A percentile compares a stretch with the other conserved stretches of the same genome.
These are phyloP conservation scores for Rousettus leschenaultii DNA, from an alignment of 2,113 vertebrate species.

Conservation along the genomic window DNA sequence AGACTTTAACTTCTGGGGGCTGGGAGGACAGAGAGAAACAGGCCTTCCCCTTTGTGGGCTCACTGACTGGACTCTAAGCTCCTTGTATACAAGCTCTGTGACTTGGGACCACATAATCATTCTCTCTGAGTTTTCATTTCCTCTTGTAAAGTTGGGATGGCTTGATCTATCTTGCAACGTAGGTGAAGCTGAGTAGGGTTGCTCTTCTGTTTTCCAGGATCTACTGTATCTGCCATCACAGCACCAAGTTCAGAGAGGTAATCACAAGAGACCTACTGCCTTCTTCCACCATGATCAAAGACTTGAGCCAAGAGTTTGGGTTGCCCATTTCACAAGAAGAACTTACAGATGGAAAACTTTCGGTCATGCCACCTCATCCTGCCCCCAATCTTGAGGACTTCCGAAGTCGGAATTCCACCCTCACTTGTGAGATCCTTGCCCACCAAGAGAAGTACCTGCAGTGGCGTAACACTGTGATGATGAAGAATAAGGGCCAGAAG, in stretches of 20 bases:
- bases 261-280: conserved; percentile 84
- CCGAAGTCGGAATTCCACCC: fast-evolving
- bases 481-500: not conserved
- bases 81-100: fast-evolving
- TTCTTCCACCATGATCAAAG: conserved; percentile 84
- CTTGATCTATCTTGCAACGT: fast-evolving
- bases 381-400: fast-evolving
- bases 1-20: not conserved
- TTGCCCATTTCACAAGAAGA: conserved; percentile 62
- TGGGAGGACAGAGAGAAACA: not conserved
- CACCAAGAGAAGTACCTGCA: conserved; percentile 69
- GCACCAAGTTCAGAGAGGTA: conserved; percentile 79
- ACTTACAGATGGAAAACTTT: not conserved
- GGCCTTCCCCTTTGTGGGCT: not conserved
- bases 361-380: fast-evolving
- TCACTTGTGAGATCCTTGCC: not conserved
- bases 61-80: fast-evolving
- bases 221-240: conserved; percentile 74
- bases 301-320: conserved; percentile 81
- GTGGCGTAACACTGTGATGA: conserved; percentile 57
- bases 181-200: not conserved
- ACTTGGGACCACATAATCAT: not conserved
- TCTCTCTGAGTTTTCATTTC: not conserved
- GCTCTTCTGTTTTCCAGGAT: conserved; percentile 77
- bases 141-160: fast-evolving